Percentiles rank a stretch among this genome's conserved stretches.
phyloP scores from a whole-genome alignment of 1,140 invertebrate genomes.

The Drosophila funebris region DNA sequence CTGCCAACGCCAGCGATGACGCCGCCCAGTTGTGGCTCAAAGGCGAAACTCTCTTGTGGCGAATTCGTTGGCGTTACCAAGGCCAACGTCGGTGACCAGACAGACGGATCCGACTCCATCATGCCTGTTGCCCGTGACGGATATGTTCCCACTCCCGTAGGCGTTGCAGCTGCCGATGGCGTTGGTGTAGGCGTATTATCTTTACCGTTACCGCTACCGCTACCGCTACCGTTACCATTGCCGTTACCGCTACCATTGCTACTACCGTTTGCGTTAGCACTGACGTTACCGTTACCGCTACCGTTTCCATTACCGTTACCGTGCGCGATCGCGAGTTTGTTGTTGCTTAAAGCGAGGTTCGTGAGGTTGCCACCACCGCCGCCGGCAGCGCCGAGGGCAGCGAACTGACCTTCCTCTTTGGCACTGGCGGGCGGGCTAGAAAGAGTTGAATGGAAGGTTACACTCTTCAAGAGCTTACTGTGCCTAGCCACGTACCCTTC shows the following conservation, averaged over 20 bases:
- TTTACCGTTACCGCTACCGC: slow-evolving; percentile 17
- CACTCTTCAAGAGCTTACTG: slow-evolving; percentile 94
- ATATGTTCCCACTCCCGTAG: neutral
- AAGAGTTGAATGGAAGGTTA: slow-evolving; percentile 93
- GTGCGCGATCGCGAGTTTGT: slow-evolving; percentile 16
- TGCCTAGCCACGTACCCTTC: slow-evolving; percentile 94
- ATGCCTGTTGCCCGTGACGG: neutral
- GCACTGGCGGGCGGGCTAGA: slow-evolving; percentile 89
- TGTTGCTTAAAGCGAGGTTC: slow-evolving; percentile 9
- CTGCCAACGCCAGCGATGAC: slow-evolving; percentile 62
- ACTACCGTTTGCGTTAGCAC: neutral
- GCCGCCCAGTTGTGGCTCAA: slow-evolving; percentile 46
- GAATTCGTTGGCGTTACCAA: slow-evolving; percentile 79
- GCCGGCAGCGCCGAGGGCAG: slow-evolving; percentile 52
- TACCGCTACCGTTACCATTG: slow-evolving; percentile 12
- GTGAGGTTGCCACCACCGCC: slow-evolving; percentile 23
- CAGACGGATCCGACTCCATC: slow-evolving; percentile 16
- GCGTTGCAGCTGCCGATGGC: neutral
- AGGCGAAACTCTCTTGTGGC: slow-evolving; percentile 64
- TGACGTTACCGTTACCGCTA: slow-evolving; percentile 21
- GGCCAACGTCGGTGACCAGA: slow-evolving; percentile 71
- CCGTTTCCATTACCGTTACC: slow-evolving; percentile 17
- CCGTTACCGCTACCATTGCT: slow-evolving; percentile 26
- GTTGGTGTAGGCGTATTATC: neutral
- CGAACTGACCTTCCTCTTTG: slow-evolving; percentile 58